phyloP scores from a whole-genome alignment of 2,113 vertebrate species.

The Heterochromis multidens region DNA sequence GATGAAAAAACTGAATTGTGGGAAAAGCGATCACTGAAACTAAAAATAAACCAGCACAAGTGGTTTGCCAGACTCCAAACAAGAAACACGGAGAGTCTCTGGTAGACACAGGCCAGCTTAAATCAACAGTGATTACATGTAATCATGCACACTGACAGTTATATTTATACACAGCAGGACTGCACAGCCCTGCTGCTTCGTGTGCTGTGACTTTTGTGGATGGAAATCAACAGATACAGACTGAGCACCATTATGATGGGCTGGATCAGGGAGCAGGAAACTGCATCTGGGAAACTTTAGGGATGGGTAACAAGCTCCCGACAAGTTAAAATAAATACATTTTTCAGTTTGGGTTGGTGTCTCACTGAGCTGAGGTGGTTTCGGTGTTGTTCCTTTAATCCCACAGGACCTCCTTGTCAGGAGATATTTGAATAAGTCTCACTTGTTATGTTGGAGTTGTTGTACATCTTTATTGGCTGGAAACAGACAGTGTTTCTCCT shows the following conservation, averaged over 20 bases:
- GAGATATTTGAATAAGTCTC: background rate
- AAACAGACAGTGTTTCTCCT: background rate
- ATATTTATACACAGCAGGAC: conserved; percentile 14
- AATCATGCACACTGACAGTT: conserved; percentile 5
- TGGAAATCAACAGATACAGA: background rate
- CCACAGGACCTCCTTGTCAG: background rate
- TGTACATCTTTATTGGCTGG: background rate
- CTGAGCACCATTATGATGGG: background rate
- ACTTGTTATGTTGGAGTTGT: background rate
- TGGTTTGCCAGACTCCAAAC: background rate
- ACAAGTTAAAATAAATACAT: background rate
- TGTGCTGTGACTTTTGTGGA: background rate
- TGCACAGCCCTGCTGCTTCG: background rate
- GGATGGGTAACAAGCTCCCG: background rate
- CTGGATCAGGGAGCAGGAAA: background rate
- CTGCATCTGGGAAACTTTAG: background rate
- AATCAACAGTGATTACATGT: conserved; percentile 15
- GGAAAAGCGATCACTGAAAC: background rate
- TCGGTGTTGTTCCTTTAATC: background rate
- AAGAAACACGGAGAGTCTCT: background rate
- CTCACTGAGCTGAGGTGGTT: background rate
- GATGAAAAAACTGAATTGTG: background rate
- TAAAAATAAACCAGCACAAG: background rate
- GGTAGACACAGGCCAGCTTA: background rate
- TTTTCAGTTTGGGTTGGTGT: background rate